phyloP scores from a whole-genome alignment of 2,797 vertebrate species.

The Sandelia bainsii region DNA sequence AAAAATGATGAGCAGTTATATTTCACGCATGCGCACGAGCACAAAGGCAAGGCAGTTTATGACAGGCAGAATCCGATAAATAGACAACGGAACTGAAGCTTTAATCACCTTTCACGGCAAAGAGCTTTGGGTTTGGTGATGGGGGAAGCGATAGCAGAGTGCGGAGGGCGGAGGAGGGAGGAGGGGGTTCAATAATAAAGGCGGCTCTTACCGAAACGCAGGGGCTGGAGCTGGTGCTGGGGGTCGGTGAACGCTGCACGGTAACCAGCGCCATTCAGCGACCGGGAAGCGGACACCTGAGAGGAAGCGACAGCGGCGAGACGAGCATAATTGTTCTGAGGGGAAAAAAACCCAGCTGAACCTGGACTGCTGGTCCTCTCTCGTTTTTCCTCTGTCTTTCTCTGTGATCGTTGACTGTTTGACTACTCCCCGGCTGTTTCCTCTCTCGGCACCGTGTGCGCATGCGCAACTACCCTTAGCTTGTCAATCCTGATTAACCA shows the following conservation, averaged over 20 bases:
- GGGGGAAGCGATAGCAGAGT: background rate
- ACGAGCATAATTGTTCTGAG: constrained; percentile 80
- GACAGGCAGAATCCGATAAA: constrained; percentile 67
- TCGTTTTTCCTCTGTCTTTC: constrained; percentile 35
- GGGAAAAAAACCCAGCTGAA: constrained; percentile 56
- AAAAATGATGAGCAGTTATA: constrained; percentile 63
- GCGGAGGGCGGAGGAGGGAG: too few species aligned
- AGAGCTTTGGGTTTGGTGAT: constrained; percentile 22
- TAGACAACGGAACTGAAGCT: constrained; percentile 75
- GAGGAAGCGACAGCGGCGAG: constrained; percentile 78
- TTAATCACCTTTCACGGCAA: constrained; percentile 1
- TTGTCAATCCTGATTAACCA: constrained; percentile 84
- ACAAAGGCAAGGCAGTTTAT: constrained; percentile 86
- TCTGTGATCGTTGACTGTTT: constrained; percentile 68
- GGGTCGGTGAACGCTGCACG: constrained; percentile 98
- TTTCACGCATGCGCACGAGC: constrained; percentile 90
- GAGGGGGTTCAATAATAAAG: constrained; percentile 28
- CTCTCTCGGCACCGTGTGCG: constrained; percentile 73
- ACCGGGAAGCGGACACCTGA: constrained; percentile 86
- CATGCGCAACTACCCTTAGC: constrained; percentile 78
- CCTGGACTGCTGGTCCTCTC: constrained; percentile 31
- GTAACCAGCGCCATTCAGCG: constrained; percentile 98
- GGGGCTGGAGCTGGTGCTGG: constrained; percentile 98
- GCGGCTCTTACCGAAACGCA: constrained; percentile 94
- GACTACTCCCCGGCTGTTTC: constrained; percentile 84